Base-by-base conservation (phyloP, 2,888 invertebrate genomes). In the Lasioglossum villosulum region DNA sequence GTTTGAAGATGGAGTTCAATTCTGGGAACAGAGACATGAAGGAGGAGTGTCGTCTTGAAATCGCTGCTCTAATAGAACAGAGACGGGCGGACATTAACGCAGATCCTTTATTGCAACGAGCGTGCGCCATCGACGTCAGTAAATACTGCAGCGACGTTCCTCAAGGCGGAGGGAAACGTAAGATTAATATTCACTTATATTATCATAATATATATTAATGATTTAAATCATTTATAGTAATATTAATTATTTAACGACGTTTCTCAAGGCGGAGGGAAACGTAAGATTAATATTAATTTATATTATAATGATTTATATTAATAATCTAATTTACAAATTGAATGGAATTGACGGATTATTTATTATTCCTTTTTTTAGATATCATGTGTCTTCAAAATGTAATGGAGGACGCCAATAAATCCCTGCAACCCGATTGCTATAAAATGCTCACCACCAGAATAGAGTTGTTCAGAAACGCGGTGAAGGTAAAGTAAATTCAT, bases 11-110 rank as follows among this genome's bases (percentile, higher is more conserved):
- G 88, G 91, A 95, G 84, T 95, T 95, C 30, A 97, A 97, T 90
- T 97, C 98, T 23, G 97, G 98, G 80, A 96, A 98, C 82, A 96
- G 96, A 90, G 97, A 97, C 89, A 96, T 97, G 86, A 97, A 97
- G 52, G 96, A 96, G 14, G 97, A 97, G 89, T 99, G 99, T 94
- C 97, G 97, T 71, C 96, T 97, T 86, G 98, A 99, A 96, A 97
- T 99, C 34, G 98, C 98, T 0, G 97, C 97, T 91, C 96, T 99
- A 86, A 98, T 99, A 88, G 98, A 98, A 92, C 98, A 98, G 94
- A 97, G 98, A 0, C 97, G 98, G 94, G 98, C 98, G 0, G 99
- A 99, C 95, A 98, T 99, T 87, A 98, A 99, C 90, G 98, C 98
- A 1, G 99, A 99, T 96, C 99, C 99, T 0, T 95, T 98, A 74